Conservation (phyloP, 2,888 invertebrate genomes). For the Carterocephalus palaemon region DNA sequence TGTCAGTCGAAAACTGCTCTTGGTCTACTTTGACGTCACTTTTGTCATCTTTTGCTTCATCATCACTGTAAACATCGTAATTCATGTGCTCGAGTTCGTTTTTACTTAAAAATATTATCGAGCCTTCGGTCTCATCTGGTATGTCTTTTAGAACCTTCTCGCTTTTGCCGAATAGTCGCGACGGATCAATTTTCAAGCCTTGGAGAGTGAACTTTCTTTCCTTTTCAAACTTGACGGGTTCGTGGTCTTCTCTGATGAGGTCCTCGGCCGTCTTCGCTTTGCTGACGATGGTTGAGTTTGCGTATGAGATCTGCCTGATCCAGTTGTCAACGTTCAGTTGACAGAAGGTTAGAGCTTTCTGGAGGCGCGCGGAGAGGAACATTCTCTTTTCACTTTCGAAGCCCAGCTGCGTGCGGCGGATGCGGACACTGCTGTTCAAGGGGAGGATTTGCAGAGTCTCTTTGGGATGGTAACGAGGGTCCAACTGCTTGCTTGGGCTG, state of each 20-base stretch:
- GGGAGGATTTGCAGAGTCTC: conserved; percentile 73
- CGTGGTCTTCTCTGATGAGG: conserved; percentile 75
- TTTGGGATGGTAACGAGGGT: conserved; percentile 76
- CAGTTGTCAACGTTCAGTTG: conserved; percentile 81
- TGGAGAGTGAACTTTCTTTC: conserved; percentile 75
- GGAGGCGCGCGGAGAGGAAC: conserved; percentile 81
- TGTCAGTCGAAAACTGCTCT: conserved; percentile 67
- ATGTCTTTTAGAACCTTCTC: conserved; percentile 75
- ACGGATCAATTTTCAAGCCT: conserved; percentile 72
- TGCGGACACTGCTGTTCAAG: conserved; percentile 58
- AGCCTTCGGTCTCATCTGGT: conserved; percentile 81
- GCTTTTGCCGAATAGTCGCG: conserved; percentile 72
- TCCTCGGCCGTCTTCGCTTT: conserved; percentile 76
- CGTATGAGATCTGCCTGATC: conserved; percentile 81
- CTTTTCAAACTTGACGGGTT: conserved; percentile 73
- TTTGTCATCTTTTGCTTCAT: conserved; percentile 71
- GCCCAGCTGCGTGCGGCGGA: conserved; percentile 79
- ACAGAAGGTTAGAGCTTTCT: conserved; percentile 82
- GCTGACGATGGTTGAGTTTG: conserved; percentile 57
- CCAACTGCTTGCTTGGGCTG: conserved; percentile 73
- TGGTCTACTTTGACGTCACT: conserved; percentile 59
- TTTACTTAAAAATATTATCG: conserved; percentile 83
- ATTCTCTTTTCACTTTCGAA: conserved; percentile 81
- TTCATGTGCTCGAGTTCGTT: conserved; percentile 82
- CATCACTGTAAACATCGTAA: conserved; percentile 75